Evolutionary conservation across 2,888 invertebrate species (phyloP).

Genomic region (Shargacucullia verbasci): DNA sequence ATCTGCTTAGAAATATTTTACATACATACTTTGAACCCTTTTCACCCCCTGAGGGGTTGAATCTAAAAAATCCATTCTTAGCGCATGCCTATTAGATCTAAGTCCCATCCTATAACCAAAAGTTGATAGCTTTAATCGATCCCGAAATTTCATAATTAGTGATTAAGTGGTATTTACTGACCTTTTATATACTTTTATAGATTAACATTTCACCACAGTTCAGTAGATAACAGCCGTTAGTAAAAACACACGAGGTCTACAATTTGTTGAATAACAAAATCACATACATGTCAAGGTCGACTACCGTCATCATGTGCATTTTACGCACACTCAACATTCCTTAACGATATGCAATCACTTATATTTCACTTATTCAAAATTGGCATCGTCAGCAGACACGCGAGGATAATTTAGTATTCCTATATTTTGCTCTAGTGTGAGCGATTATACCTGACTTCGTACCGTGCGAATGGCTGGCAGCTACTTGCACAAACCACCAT

Average conservation of each 20-base stretch:
- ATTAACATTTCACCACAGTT: too few relatives aligned
- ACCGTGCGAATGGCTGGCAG: conserved; percentile 39
- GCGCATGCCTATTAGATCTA: too few relatives aligned
- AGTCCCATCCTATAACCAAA: too few relatives aligned
- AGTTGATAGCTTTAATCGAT: too few relatives aligned
- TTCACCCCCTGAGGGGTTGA: too few relatives aligned
- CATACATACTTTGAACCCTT: too few relatives aligned
- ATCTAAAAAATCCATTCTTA: too few relatives aligned
- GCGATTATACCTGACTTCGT: conserved; percentile 17
- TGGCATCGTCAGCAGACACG: conserved; percentile 4
- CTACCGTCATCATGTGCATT: conserved; percentile 17
- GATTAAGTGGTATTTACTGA: too few relatives aligned
- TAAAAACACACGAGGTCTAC: neutral
- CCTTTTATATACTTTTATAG: too few relatives aligned
- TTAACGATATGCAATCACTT: conserved; percentile 17
- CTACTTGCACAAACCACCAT: conserved; percentile 34
- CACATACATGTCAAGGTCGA: conserved; percentile 14
- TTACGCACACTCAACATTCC: conserved; percentile 36
- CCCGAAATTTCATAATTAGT: too few relatives aligned
- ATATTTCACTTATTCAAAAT: conserved; percentile 14
- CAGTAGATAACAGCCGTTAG: too few relatives aligned
- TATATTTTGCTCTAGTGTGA: conserved; percentile 18
- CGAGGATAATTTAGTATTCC: conserved; percentile 4
- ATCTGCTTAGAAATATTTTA: too few relatives aligned
- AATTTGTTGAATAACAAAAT: conserved; percentile 32